Conservation (phyloP, 2,888 invertebrate genomes). For the Caenorhabditis sp. region DNA sequence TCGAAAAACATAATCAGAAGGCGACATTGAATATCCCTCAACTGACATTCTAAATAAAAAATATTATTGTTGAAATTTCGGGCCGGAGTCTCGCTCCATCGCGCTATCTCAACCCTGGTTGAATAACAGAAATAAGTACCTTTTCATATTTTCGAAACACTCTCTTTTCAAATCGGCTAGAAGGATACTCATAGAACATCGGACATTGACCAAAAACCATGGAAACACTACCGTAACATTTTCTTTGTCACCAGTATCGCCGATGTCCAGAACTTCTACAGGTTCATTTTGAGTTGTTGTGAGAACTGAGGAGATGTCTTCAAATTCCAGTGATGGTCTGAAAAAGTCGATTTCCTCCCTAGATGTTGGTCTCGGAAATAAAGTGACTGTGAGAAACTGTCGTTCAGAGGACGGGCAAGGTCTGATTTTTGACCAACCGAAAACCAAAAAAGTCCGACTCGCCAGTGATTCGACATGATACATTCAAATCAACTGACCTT, state of each 20-base stretch:
- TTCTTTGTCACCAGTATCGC: constrained; percentile 3
- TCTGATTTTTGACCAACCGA: too few species aligned
- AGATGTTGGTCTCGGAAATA: too few species aligned
- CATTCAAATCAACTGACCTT: constrained; percentile 18
- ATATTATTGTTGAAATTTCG: too few species aligned
- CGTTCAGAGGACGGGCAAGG: too few species aligned
- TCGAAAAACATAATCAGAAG: constrained; percentile 49
- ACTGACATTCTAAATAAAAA: constrained; percentile 19
- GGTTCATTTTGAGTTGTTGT: constrained; percentile 8
- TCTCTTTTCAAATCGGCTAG: constrained; percentile 44
- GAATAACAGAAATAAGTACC: not conserved
- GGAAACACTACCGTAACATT: constrained; percentile 28
- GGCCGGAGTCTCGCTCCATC: too few species aligned
- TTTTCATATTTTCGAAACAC: constrained; percentile 50
- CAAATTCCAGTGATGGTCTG: constrained; percentile 34
- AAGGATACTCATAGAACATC: constrained; percentile 39
- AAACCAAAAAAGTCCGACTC: too few species aligned
- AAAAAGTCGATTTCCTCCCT: constrained; percentile 3
- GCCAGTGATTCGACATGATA: too few species aligned
- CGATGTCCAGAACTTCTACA: constrained; percentile 8
- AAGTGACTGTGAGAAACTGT: too few species aligned
- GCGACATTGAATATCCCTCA: constrained; percentile 29
- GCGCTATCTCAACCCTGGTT: too few species aligned
- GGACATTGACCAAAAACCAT: constrained; percentile 52
- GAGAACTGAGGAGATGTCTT: constrained; percentile 19